These are phyloP conservation scores for Lepidurus apus DNA, from an alignment of 1,140 invertebrate species.

Conservation along the genomic window DNA sequence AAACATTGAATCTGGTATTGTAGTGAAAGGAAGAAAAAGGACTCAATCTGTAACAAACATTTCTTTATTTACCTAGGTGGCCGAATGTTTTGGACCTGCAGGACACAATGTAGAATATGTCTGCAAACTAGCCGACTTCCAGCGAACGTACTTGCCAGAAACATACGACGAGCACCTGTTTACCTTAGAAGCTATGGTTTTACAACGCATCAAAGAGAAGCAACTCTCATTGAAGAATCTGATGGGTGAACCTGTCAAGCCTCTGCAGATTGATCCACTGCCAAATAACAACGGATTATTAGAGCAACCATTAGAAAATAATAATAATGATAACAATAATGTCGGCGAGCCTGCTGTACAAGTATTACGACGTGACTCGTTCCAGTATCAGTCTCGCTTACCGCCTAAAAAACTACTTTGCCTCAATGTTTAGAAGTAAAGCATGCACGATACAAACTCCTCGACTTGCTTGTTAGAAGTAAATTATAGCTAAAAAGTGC, in stretches of 20 bases:
- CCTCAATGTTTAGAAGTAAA: slow-evolving; percentile 56
- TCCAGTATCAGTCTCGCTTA: slow-evolving; percentile 61
- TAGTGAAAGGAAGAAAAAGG: not conserved
- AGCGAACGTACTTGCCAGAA: slow-evolving; percentile 45
- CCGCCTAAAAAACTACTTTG: slow-evolving; percentile 67
- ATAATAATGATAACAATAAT: slow-evolving; percentile 12
- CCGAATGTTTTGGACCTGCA: slow-evolving; percentile 48
- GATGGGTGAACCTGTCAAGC: slow-evolving; percentile 50
- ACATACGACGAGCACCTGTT: slow-evolving; percentile 47
- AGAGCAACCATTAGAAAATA: not conserved
- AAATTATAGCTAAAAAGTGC: too few species aligned
- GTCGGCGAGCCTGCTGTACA: not conserved
- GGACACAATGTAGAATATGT: slow-evolving; percentile 49
- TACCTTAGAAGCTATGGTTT: slow-evolving; percentile 50
- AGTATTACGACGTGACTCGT: slow-evolving; percentile 47
- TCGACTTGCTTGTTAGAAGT: not conserved
- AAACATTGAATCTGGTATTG: not conserved
- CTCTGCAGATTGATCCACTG: not conserved
- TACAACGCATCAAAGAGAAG: slow-evolving; percentile 46
- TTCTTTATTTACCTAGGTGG: slow-evolving; percentile 45
- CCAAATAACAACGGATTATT: slow-evolving; percentile 4
- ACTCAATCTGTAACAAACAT: not conserved
- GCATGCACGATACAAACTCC: not conserved
- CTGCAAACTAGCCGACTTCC: slow-evolving; percentile 45
- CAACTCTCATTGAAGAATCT: slow-evolving; percentile 50